phyloP scores from a whole-genome alignment of 2,797 vertebrate genomes.

The Pseudomugil tenellus region DNA sequence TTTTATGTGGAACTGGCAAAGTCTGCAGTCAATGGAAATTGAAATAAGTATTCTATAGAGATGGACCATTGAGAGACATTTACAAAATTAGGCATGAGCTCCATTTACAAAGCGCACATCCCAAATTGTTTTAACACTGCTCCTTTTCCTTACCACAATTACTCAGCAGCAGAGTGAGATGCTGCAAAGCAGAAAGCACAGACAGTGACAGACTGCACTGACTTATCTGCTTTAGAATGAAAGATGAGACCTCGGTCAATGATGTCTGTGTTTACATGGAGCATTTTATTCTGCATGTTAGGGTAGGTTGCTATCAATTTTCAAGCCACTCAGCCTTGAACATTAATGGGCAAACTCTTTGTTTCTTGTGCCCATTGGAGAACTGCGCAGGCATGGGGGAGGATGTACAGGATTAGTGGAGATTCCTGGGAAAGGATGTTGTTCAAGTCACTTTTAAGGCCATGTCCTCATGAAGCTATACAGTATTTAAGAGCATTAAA shows the following conservation, averaged over 20 bases:
- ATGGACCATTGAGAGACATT: conserved; percentile 24
- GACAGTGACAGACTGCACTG: background rate
- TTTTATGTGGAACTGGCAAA: conserved; percentile 3
- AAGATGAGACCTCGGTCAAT: conserved; percentile 5
- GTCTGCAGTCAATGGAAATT: conserved; percentile 31
- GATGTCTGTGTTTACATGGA: conserved; percentile 14
- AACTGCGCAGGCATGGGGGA: background rate
- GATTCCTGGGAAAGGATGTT: background rate
- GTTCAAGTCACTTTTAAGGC: background rate
- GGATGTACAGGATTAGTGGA: background rate
- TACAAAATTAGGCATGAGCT: conserved; percentile 33
- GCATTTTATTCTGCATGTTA: conserved; percentile 19
- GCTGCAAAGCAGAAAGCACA: background rate
- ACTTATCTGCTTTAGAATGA: conserved; percentile 21
- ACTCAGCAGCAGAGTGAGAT: conserved; percentile 14
- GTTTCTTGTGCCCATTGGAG: background rate
- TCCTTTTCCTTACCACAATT: conserved; percentile 18
- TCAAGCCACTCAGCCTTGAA: conserved; percentile 4
- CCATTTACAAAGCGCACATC: conserved; percentile 33
- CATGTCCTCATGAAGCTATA: background rate
- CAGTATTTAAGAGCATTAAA: background rate
- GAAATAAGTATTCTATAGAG: conserved; percentile 27
- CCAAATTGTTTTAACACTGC: conserved; percentile 27
- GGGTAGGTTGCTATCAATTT: conserved; percentile 7
- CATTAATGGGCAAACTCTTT: conserved; percentile 4